Evolutionary conservation across 2,797 vertebrate genomes (phyloP).

Genomic region (Pampus argenteus): DNA sequence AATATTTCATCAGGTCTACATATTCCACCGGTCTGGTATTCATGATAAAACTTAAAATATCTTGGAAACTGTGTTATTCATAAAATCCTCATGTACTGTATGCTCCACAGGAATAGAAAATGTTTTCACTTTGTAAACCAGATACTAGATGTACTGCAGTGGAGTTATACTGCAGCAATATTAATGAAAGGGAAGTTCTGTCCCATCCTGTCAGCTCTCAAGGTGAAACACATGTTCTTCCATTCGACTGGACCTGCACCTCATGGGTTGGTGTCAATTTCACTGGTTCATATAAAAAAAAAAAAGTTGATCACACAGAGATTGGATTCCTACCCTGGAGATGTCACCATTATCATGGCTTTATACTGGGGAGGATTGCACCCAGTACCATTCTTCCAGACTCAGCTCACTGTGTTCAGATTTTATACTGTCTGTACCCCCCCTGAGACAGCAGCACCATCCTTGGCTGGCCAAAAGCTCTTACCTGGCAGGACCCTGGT

Average conservation of each 20-base stretch:
- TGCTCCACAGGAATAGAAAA: constrained; percentile 24
- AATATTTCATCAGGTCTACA: constrained; percentile 23
- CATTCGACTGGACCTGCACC: constrained; percentile 41
- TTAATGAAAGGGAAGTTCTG: constrained; percentile 34
- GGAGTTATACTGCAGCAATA: constrained; percentile 24
- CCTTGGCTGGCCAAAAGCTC: constrained; percentile 8
- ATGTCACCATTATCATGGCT: constrained; percentile 37
- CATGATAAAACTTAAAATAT: constrained; percentile 22
- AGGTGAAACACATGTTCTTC: constrained; percentile 59
- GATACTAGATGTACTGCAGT: constrained; percentile 33
- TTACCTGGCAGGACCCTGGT: constrained; percentile 21
- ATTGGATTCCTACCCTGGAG: constrained; percentile 58
- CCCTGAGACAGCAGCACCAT: constrained; percentile 30
- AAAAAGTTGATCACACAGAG: constrained; percentile 46
- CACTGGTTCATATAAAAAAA: constrained; percentile 40
- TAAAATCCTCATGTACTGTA: constrained; percentile 32
- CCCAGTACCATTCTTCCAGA: constrained; percentile 33
- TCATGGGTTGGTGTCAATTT: constrained; percentile 50
- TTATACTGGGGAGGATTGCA: constrained; percentile 28
- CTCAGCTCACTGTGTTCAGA: constrained; percentile 31
- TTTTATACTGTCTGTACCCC: constrained; percentile 18
- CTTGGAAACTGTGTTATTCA: constrained; percentile 17
- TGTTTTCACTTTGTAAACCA: constrained; percentile 27
- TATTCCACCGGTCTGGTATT: constrained; percentile 13
- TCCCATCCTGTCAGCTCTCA: constrained; percentile 45